Percentiles rank a stretch among this genome's conserved stretches.
These are phyloP conservation scores for Cremastinae sp. DNA, from an alignment of 2,888 invertebrate species.

Conservation along the genomic window DNA sequence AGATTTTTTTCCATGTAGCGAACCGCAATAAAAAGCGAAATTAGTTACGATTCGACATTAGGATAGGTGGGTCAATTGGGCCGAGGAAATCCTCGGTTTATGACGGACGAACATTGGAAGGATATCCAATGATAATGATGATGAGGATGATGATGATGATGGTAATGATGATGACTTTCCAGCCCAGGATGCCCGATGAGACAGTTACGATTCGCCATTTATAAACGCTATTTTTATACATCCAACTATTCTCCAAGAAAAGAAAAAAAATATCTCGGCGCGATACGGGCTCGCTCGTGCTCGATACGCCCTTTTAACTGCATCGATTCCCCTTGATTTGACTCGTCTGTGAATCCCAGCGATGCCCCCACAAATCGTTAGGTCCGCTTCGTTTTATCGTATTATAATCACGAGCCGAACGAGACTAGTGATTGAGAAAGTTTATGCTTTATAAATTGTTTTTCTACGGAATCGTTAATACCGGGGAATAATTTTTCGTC, in stretches of 20 bases:
- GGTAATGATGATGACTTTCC: slow-evolving; percentile 3
- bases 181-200: slow-evolving; percentile 7
- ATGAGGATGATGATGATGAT: slow-evolving; percentile 33
- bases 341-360: slow-evolving; percentile 29
- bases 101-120: slow-evolving; percentile 27
- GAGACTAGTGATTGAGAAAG: slow-evolving; percentile 71
- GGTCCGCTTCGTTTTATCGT: slow-evolving; percentile 71
- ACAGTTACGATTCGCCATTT: slow-evolving; percentile 3
- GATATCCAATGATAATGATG: slow-evolving; percentile 41
- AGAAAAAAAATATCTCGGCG: not conserved
- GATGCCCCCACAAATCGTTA: slow-evolving; percentile 70
- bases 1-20: slow-evolving; percentile 31
- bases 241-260: not conserved
- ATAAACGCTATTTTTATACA: not conserved
- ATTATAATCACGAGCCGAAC: slow-evolving; percentile 58
- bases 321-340: slow-evolving; percentile 35
- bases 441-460: slow-evolving; percentile 78
- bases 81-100: slow-evolving; percentile 50
- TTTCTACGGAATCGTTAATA: slow-evolving; percentile 78
- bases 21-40: slow-evolving; percentile 57
- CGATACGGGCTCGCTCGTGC: not conserved
- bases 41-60: slow-evolving; percentile 58
- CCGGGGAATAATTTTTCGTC: slow-evolving; percentile 34
- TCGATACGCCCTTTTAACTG: slow-evolving; percentile 33
- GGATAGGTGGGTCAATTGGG: slow-evolving; percentile 51